Percentiles rank a stretch among this genome's conserved stretches.
phyloP scores from a whole-genome alignment of 2,888 invertebrate species.

The Alloscopus bannaensis region DNA sequence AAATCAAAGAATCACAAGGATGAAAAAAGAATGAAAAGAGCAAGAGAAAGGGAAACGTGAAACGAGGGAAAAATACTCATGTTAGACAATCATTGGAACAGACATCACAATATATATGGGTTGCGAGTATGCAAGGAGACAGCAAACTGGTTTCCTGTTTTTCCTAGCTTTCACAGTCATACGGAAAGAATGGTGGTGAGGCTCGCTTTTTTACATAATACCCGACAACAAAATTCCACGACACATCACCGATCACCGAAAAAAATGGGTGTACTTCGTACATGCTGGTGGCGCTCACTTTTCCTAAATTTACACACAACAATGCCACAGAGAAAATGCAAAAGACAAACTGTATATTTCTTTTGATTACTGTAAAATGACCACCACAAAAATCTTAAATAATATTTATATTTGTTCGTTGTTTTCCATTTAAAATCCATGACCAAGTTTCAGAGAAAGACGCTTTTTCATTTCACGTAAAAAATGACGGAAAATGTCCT shows the following conservation, averaged over 20 bases:
- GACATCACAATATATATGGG: slow-evolving; percentile 34
- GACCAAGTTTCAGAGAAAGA: too few species aligned
- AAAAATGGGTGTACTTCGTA: background rate
- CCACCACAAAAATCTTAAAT: too few species aligned
- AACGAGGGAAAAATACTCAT: slow-evolving; percentile 30
- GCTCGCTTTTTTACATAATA: slow-evolving; percentile 31
- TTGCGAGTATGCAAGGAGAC: slow-evolving; percentile 2
- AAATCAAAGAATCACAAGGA: slow-evolving; percentile 49
- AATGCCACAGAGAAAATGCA: too few species aligned
- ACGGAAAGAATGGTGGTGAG: too few species aligned
- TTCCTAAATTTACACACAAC: too few species aligned
- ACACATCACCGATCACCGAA: slow-evolving; percentile 34
- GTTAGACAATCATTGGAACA: slow-evolving; percentile 54
- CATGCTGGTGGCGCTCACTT: too few species aligned
- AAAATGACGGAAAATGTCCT: too few species aligned
- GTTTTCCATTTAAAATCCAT: too few species aligned
- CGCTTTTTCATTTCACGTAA: too few species aligned
- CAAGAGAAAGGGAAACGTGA: slow-evolving; percentile 10
- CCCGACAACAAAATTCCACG: slow-evolving; percentile 38
- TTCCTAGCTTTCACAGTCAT: slow-evolving; percentile 4
- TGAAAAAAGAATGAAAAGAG: slow-evolving; percentile 4
- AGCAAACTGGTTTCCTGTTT: slow-evolving; percentile 20
- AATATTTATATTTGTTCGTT: too few species aligned
- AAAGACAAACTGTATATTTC: too few species aligned
- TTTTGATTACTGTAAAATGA: too few species aligned